Evolutionary conservation across 2,888 invertebrate species (phyloP), one percentile per base, ranked within the genome.

Genomic region (Dicyrtomina minuta): DNA sequence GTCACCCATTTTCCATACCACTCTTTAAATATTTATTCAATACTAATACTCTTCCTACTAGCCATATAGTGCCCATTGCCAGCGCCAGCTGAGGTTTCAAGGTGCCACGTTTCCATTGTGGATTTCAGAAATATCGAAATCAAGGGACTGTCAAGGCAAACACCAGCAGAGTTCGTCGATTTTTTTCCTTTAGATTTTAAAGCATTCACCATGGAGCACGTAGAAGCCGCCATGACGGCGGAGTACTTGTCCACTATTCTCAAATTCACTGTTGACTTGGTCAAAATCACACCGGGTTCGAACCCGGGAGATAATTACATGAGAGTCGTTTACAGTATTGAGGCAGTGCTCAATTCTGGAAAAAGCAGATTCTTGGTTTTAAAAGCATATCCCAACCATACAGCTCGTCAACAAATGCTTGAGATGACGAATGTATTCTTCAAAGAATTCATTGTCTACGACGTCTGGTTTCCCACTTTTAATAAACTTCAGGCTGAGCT

Each of bases 381-480:
- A 15, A 74, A 74, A 33, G 67, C 69, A 26, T 71, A 68, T 46
- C 74, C 74, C 33, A 46, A 56, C 51, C 70, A 70, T 22, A 65
- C 66, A 46, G 68, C 64, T 24, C 60, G 74, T n/a, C 72, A 72
- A 26, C 71, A 74, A 46, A 46, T 74, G 12, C 44, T 73, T 13
- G 66, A 72, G 22, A 70, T 71, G n/a, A 67, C 65, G 6, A 71
- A 73, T 39, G 33, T 74, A 27, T 74, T 74, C 24, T 17, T 53
- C 46, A 74, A 73, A 27, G 74, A 74, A 55, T 70, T 65, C 15
- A 44, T 69, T 20, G 65, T 74, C 3, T 74, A 74, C 44, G 44
- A 72, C n/a, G 26, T 12, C 26, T 71, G 71, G 71, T 60, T 74
- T 26, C 71, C 72, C 13, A 62, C 62, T 44, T 60, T 71, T 15